These are phyloP conservation scores for Drosophila aff. DNA, from an alignment of 1,140 invertebrate species.

Conservation along the genomic window DNA sequence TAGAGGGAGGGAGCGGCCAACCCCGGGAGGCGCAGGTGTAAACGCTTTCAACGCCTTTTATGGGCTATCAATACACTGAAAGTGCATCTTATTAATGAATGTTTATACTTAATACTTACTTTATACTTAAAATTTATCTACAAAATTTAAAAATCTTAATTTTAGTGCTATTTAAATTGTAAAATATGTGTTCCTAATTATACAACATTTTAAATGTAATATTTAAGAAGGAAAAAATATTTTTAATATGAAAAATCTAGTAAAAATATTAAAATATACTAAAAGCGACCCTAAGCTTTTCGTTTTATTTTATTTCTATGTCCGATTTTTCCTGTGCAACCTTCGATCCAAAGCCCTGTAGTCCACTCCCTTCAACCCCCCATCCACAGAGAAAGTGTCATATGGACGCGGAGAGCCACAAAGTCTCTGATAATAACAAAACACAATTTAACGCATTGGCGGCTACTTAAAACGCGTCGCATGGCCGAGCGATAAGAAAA, in stretches of 20 bases:
- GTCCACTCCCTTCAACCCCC: not conserved
- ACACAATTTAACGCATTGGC: slow-evolving; percentile 81
- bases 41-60: slow-evolving; percentile 75
- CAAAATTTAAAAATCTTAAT: not conserved
- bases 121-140: not conserved
- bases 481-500: slow-evolving; percentile 74
- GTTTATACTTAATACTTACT: too few relatives aligned
- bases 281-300: fast-evolving
- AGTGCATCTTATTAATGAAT: not conserved
- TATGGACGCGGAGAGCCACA: slow-evolving; percentile 50
- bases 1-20: not conserved
- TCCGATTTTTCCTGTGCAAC: not conserved
- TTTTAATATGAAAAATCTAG: too few relatives aligned
- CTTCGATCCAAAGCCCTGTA: not conserved
- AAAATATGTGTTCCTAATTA: not conserved
- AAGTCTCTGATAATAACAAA: slow-evolving; percentile 73
- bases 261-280: not conserved
- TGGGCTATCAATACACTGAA: slow-evolving; percentile 22
- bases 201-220: not conserved
- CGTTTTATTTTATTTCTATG: fast-evolving
- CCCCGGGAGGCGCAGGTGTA: slow-evolving; percentile 63
- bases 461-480: slow-evolving; percentile 81
- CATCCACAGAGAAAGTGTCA: slow-evolving; percentile 56
- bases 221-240: not conserved
- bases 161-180: fast-evolving